Percentiles rank a stretch among this genome's conserved stretches.
phyloP scores from a whole-genome alignment of 2,888 invertebrate genomes.

The Meandrusa payeni region DNA sequence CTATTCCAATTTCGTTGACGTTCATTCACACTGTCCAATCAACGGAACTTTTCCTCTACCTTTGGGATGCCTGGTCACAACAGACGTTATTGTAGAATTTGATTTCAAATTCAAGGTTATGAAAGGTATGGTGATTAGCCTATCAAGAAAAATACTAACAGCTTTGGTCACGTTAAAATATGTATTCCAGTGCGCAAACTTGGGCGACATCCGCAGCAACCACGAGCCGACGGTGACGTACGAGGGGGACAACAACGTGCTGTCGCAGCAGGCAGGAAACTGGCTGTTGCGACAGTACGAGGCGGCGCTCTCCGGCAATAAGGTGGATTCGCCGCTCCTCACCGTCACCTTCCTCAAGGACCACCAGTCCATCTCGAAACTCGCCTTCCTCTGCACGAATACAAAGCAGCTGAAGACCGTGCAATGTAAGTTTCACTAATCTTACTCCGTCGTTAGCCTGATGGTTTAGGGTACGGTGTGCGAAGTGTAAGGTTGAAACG shows the following conservation, averaged over 20 bases:
- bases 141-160: too few species aligned
- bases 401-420: slow-evolving; percentile 50
- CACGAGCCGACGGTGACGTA: slow-evolving; percentile 95
- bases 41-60: too few species aligned
- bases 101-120: too few species aligned
- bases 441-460: too few species aligned
- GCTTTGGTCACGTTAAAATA: too few species aligned
- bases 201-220: slow-evolving; percentile 91
- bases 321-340: slow-evolving; percentile 84
- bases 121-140: too few species aligned
- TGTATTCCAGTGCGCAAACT: slow-evolving; percentile 84
- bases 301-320: slow-evolving; percentile 56
- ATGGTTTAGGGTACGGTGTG: too few species aligned
- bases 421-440: slow-evolving; percentile 46
- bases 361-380: slow-evolving; percentile 32
- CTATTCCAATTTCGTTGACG: too few species aligned
- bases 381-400: slow-evolving; percentile 39
- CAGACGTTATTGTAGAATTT: too few species aligned
- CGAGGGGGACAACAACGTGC: slow-evolving; percentile 96
- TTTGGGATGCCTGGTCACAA: too few species aligned
- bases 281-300: slow-evolving; percentile 88
- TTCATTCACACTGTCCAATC: too few species aligned
- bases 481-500: too few species aligned
- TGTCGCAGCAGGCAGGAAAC: slow-evolving; percentile 94
- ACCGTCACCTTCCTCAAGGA: slow-evolving; percentile 84